These are phyloP conservation scores for Acanthochromis polyacanthus DNA, from an alignment of 2,113 vertebrate species.

Conservation along the genomic window DNA sequence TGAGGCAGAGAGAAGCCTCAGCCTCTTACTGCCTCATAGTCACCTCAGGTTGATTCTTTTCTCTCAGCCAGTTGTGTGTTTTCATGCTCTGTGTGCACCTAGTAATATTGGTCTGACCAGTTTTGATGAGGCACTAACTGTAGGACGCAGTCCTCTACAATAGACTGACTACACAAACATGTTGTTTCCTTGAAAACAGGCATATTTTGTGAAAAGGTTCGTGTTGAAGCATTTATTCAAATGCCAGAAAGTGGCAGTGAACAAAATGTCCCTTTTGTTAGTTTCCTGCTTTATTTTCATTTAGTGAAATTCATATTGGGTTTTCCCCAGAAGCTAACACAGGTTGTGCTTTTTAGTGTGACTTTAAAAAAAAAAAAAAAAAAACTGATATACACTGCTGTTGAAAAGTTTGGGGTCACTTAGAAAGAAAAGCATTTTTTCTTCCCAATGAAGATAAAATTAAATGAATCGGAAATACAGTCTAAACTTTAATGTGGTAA, in stretches of 20 bases:
- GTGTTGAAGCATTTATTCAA: not conserved
- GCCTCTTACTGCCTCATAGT: constrained; percentile 42
- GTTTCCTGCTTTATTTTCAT: constrained; percentile 31
- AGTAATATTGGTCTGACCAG: constrained; percentile 9
- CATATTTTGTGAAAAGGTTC: not conserved
- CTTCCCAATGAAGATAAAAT: too few relatives aligned
- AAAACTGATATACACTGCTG: too few relatives aligned
- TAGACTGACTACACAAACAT: not conserved
- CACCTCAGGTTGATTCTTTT: constrained; percentile 21
- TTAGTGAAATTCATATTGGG: constrained; percentile 7
- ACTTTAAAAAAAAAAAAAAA: too few relatives aligned
- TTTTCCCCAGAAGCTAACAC: not conserved
- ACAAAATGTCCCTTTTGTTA: not conserved
- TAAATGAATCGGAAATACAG: too few relatives aligned
- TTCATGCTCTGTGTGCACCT: constrained; percentile 19
- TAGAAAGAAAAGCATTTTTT: too few relatives aligned
- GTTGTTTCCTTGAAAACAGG: not conserved
- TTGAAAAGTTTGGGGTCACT: too few relatives aligned
- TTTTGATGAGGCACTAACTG: not conserved
- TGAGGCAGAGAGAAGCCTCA: not conserved
- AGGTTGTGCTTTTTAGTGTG: too few relatives aligned
- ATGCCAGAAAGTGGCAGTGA: constrained; percentile 1
- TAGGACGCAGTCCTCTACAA: not conserved
- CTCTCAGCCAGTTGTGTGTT: constrained; percentile 35
- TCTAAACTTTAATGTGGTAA: too few relatives aligned